Conservation (phyloP, 35 echinoderm and acorn worm species). For the Ophiothrix spiculata region DNA sequence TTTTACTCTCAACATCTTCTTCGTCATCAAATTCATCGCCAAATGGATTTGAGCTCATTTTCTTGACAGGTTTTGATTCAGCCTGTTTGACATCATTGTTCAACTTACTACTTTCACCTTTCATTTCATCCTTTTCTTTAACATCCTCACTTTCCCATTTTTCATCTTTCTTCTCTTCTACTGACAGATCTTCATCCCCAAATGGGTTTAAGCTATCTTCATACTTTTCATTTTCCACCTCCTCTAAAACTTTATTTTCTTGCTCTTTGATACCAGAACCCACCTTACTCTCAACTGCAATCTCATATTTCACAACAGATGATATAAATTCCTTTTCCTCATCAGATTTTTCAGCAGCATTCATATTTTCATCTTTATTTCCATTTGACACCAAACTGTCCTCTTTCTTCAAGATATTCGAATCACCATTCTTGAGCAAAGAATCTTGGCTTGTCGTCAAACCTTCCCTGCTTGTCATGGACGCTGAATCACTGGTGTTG, state of each 20-base stretch:
- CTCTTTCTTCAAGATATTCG: not conserved
- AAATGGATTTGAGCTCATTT: slow-evolving; percentile 63
- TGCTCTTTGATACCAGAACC: not conserved
- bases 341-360: slow-evolving; percentile 43
- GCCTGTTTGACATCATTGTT: not conserved
- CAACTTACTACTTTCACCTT: not conserved
- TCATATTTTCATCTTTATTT: slow-evolving; percentile 24
- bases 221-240: slow-evolving; percentile 22
- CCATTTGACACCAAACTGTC: not conserved
- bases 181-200: not conserved
- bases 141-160: slow-evolving; percentile 30
- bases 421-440: not conserved
- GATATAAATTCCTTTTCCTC: slow-evolving; percentile 19
- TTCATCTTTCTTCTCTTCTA: slow-evolving; percentile 33
- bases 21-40: slow-evolving; percentile 59
- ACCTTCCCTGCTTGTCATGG: not conserved
- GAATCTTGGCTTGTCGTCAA: not conserved
- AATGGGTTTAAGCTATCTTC: slow-evolving; percentile 46
- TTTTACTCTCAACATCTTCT: not conserved
- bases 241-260: slow-evolving; percentile 30
- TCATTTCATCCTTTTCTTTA: slow-evolving; percentile 2
- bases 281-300: slow-evolving; percentile 16
- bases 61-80: not conserved
- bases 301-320: not conserved
- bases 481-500: slow-evolving; percentile 11